These are phyloP conservation scores for Struthio camelus DNA, from an alignment of 2,113 vertebrate genomes.

Conservation along the genomic window DNA sequence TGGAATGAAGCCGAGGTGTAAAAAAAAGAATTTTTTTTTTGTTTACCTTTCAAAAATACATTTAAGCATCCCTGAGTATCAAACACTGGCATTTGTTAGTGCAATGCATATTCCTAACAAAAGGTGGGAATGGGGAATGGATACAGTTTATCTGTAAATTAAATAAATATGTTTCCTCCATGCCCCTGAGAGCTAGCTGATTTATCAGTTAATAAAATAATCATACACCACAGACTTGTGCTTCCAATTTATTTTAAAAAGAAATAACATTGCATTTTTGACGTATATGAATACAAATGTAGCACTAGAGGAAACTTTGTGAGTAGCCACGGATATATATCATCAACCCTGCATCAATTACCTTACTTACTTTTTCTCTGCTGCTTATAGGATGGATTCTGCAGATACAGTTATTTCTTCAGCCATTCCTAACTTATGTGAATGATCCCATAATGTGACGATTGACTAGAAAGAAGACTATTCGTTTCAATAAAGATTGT, in stretches of 20 bases:
- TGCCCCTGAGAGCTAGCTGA: constrained; percentile 56
- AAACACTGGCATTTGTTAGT: neutral
- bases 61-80: neutral
- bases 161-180: constrained; percentile 44
- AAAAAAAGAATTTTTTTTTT: neutral
- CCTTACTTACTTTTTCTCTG: constrained; percentile 27
- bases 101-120: constrained; percentile 31
- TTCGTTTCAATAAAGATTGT: neutral
- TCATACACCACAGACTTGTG: constrained; percentile 60
- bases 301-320: constrained; percentile 62
- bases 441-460: neutral
- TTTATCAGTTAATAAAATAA: constrained; percentile 74
- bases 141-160: constrained; percentile 67
- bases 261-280: constrained; percentile 65
- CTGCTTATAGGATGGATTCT: constrained; percentile 29
- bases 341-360: constrained; percentile 15
- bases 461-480: neutral
- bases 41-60: constrained; percentile 25
- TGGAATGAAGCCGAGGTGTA: neutral
- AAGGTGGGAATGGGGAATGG: neutral
- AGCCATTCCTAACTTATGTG: neutral
- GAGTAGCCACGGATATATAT: constrained; percentile 31
- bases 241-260: constrained; percentile 72
- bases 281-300: constrained; percentile 68
- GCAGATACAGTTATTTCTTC: constrained; percentile 49